Evolutionary conservation across 2,797 vertebrate genomes (phyloP).

Genomic region (Oryzias sinensis): DNA sequence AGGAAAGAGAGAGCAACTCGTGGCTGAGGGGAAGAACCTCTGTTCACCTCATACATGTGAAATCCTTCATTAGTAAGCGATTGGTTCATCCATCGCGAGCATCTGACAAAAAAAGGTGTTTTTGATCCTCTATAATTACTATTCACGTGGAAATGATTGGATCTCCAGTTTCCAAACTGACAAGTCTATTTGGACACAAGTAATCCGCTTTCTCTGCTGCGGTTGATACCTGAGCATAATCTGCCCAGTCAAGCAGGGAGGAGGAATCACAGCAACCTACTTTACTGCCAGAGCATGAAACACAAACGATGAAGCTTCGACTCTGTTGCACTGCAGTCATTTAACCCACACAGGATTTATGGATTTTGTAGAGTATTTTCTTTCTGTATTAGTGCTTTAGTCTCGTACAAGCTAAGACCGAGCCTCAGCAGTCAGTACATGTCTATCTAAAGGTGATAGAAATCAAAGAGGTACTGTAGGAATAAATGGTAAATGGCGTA

Average conservation of each 20-base stretch:
- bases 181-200: slow-evolving; percentile 80
- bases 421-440: no score
- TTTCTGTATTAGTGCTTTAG: slow-evolving; percentile 38
- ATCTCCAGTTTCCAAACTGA: slow-evolving; percentile 81
- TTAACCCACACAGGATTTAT: slow-evolving; percentile 65
- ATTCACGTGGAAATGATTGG: slow-evolving; percentile 74
- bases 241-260: slow-evolving; percentile 71
- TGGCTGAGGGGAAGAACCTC: slow-evolving; percentile 43
- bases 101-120: slow-evolving; percentile 66
- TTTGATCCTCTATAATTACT: slow-evolving; percentile 78
- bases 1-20: slow-evolving; percentile 16
- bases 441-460: no score
- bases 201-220: slow-evolving; percentile 78
- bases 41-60: slow-evolving; percentile 69
- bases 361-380: slow-evolving; percentile 61
- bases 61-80: slow-evolving; percentile 79
- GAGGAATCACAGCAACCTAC: slow-evolving; percentile 60
- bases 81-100: slow-evolving; percentile 70
- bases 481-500: no score
- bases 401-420: not conserved
- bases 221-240: slow-evolving; percentile 81
- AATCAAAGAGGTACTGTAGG: no score
- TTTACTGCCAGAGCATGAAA: slow-evolving; percentile 42
- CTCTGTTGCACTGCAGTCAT: slow-evolving; percentile 62
- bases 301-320: slow-evolving; percentile 54